Evolutionary conservation across 2,113 vertebrate species (phyloP).

Genomic region (Recurvirostra avosetta): DNA sequence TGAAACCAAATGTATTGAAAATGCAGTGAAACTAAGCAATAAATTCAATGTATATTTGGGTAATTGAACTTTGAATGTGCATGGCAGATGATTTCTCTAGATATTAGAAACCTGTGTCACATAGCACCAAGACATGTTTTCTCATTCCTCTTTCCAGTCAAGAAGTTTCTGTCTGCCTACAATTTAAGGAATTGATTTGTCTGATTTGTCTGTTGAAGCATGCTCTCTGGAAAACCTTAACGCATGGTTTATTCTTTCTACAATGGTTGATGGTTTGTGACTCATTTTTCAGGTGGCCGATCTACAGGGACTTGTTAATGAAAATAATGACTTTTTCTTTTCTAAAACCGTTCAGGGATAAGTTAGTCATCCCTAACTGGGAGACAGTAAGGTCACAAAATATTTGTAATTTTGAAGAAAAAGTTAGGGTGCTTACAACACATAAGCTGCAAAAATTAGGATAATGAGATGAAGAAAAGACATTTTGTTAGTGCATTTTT

Average conservation of each 20-base stretch:
- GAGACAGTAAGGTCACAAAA: neutral
- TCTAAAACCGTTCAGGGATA: neutral
- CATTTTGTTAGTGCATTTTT: neutral
- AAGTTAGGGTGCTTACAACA: neutral
- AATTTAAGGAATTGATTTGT: neutral
- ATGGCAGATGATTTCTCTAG: neutral
- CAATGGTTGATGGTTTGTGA: neutral
- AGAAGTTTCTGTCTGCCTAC: neutral
- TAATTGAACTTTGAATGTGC: neutral
- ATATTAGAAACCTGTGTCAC: neutral
- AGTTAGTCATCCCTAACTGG: neutral
- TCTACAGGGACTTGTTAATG: neutral
- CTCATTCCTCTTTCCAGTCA: neutral
- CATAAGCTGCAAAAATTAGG: neutral
- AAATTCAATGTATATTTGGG: neutral
- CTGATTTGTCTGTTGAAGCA: neutral
- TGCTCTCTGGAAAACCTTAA: neutral
- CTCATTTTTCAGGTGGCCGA: neutral
- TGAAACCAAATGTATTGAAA: neutral
- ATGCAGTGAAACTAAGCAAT: neutral
- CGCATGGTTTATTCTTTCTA: rapidly evolving
- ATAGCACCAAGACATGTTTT: neutral
- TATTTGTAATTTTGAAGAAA: neutral
- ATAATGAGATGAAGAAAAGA: neutral
- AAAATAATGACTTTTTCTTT: neutral